Evolutionary conservation across 1,140 invertebrate species (phyloP), one percentile per base, ranked within the genome.

Genomic region (Bombus confusus): DNA sequence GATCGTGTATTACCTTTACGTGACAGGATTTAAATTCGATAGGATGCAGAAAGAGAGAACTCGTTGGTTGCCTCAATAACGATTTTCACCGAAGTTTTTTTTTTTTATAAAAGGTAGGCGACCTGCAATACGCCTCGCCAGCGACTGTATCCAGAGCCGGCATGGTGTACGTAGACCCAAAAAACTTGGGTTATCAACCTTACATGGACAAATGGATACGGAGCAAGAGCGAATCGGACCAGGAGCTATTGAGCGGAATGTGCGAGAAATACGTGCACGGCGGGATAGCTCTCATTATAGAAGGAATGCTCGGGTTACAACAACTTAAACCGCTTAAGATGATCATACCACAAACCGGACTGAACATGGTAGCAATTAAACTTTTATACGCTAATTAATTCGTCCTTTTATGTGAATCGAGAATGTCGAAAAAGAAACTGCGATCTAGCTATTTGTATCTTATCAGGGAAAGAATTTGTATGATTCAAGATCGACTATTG

Each of bases 91-190:
- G 28, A n/a, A 31, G n/a, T 25, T 74, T 85, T 83, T 25, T 74
- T 85, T 83, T 82, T 80, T 69, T 34, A 8, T 85, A 66, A 43
- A 80, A 97, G 96, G 97, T 98, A 34, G 98, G 97, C 66, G 97
- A 99, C 95, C 96, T 99, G 69, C 97, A 97, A 91, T 98, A 98
- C 92, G 98, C 98, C 1, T 99, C 98, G 1, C 98, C 98, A 0
- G 98, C 98, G 2, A 99, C 98, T 0, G 98, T 99, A 1, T 98
- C 98, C 0, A 96, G 98, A 84, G 98, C 98, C 13, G 98, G 98
- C 41, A 98, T 99, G 98, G 98, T 99, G 12, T 99, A 97, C 91
- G 98, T 99, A 57, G 98, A 99, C 92, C 98, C 98, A 0, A 98
- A 98, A 93, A 98, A 98, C 95, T 95, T 99, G 43, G 98, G 98